Conservation (phyloP, 2,888 invertebrate species). For the Lepidocyrtoides sp. region DNA sequence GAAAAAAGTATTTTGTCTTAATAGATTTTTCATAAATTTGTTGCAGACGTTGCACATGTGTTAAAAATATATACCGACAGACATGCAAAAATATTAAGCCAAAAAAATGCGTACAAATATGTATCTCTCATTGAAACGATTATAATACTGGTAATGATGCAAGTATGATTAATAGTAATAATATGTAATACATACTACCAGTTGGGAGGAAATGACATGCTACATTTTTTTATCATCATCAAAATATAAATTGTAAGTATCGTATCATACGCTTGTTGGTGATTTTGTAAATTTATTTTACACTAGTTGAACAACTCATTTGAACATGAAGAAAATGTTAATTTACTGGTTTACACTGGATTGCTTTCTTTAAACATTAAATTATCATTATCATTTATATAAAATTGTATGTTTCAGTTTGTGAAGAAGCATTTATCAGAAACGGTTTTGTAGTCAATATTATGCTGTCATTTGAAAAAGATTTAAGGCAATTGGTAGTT, state of each 20-base stretch:
- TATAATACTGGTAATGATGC: neutral
- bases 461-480: constrained; percentile 27
- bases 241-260: constrained; percentile 1
- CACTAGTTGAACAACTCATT: constrained; percentile 4
- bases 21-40: neutral
- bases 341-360: constrained; percentile 67
- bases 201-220: neutral
- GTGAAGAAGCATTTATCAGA: too few species aligned
- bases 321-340: constrained; percentile 78
- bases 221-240: neutral
- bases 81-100: too few species aligned
- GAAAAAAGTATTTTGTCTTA: too few species aligned
- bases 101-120: too few species aligned
- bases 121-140: constrained; percentile 17
- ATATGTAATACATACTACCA: neutral
- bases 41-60: neutral
- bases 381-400: constrained; percentile 22
- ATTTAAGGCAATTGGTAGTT: constrained; percentile 65
- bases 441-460: neutral
- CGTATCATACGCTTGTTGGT: neutral
- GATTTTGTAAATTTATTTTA: neutral
- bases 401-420: neutral
- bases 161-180: neutral
- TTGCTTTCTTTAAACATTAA: constrained; percentile 76
- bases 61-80: neutral